Evolutionary conservation across 2,888 invertebrate species (phyloP).

Genomic region (Nipponacmea schrenckii): DNA sequence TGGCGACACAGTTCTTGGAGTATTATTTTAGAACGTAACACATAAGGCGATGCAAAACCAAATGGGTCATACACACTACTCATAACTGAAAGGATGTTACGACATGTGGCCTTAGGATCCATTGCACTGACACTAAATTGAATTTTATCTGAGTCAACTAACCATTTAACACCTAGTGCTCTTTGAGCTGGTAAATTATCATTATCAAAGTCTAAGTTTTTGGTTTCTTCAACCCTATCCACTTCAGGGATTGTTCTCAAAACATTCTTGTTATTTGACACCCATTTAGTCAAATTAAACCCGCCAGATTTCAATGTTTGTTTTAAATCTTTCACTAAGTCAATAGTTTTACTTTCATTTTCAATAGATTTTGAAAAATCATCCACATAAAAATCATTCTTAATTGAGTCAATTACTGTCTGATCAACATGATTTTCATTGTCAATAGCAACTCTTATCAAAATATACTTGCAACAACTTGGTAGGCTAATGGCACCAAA

Average conservation of each 20-base stretch:
- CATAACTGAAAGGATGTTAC: no score
- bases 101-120: constrained; percentile 1
- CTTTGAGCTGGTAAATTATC: constrained; percentile 25
- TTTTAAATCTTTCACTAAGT: background rate
- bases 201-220: constrained; percentile 14
- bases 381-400: no score
- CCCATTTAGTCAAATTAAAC: constrained; percentile 34
- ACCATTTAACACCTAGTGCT: constrained; percentile 27
- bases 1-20: constrained; percentile 6
- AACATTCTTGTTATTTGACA: constrained; percentile 29
- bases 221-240: constrained; percentile 25
- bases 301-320: constrained; percentile 18
- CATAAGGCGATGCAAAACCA: no score
- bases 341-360: constrained; percentile 10
- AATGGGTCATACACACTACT: no score
- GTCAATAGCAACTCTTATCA: constrained; percentile 10
- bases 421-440: background rate
- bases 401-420: constrained; percentile 12
- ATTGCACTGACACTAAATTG: constrained; percentile 11
- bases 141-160: constrained; percentile 12
- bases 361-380: constrained; percentile 20
- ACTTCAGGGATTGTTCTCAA: constrained; percentile 27
- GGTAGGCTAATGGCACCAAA: constrained; percentile 20
- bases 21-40: no score
- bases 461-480: constrained; percentile 17